These are phyloP conservation scores for Sprattus sprattus DNA, from an alignment of 2,113 vertebrate genomes.

Conservation along the genomic window DNA sequence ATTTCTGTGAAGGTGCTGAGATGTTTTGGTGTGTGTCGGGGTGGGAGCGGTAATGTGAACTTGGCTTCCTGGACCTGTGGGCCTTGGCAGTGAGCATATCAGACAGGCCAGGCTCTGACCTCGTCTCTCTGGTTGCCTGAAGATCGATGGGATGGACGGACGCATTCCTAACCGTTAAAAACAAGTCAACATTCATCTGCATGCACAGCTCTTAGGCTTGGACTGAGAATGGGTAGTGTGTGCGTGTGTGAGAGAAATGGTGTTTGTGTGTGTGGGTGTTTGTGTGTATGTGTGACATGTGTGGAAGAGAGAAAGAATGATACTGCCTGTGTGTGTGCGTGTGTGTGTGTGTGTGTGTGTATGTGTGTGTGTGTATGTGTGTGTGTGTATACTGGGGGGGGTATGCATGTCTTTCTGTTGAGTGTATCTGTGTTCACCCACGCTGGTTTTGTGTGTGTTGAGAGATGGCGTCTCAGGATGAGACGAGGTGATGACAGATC, in stretches of 20 bases:
- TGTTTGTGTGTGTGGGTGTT: not conserved
- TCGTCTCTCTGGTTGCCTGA: not conserved
- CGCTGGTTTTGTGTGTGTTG: not conserved
- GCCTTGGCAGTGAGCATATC: not conserved
- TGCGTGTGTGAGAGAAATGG: conserved; percentile 20
- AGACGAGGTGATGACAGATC: conserved; percentile 37
- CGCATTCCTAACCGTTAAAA: not conserved
- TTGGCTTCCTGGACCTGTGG: not conserved
- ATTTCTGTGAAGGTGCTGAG: not conserved
- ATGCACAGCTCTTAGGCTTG: not conserved
- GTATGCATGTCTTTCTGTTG: not conserved
- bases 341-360: conserved; percentile 20
- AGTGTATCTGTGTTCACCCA: not conserved
- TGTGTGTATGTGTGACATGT: not conserved
- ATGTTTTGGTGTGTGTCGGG: not conserved
- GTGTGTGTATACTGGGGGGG: not conserved
- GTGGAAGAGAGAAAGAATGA: not conserved
- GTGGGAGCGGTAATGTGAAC: too few relatives aligned
- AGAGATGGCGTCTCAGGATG: not conserved
- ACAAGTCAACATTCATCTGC: not conserved
- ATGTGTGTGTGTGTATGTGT: conserved; percentile 10
- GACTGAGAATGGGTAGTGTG: conserved; percentile 26
- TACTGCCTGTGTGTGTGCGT: not conserved
- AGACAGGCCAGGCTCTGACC: not conserved
- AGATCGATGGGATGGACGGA: too few relatives aligned